Evolutionary conservation across 2,113 vertebrate species (phyloP).

Genomic region (Boulengeromyrus knoepffleri): DNA sequence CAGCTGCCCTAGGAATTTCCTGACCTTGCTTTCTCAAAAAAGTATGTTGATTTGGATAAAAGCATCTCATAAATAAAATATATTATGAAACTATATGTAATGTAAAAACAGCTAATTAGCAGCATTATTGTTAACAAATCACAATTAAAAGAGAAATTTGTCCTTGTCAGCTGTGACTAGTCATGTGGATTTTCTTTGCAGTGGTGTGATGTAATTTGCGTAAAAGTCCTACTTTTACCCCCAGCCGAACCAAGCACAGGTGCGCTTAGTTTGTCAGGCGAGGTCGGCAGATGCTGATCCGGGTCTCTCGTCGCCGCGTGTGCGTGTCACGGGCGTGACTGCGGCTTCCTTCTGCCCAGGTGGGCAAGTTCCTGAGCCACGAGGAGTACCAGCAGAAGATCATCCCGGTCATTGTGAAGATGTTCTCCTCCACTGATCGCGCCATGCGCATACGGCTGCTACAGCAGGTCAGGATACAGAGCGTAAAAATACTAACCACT

Average conservation of each 20-base stretch:
- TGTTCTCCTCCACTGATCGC: slow-evolving; percentile 88
- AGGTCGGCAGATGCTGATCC: not conserved
- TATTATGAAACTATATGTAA: not conserved
- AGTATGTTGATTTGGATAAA: not conserved
- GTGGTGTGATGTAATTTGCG: not conserved
- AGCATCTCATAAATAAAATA: not conserved
- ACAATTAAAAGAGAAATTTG: not conserved
- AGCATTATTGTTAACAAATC: not conserved
- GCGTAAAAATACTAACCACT: not conserved
- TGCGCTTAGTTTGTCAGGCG: not conserved
- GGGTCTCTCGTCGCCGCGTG: not conserved
- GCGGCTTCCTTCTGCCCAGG: slow-evolving; percentile 47
- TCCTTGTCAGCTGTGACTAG: not conserved
- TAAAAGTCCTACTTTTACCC: not conserved
- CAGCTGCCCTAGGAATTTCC: not conserved
- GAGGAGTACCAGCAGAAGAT: slow-evolving; percentile 90
- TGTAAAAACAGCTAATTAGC: not conserved
- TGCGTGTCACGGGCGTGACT: not conserved
- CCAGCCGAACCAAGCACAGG: not conserved
- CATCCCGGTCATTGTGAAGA: slow-evolving; percentile 84
- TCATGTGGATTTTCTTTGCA: not conserved
- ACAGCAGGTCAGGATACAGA: slow-evolving; percentile 64
- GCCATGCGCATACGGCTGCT: slow-evolving; percentile 87
- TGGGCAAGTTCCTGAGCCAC: slow-evolving; percentile 76
- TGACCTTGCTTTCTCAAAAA: not conserved